phyloP scores from a whole-genome alignment of 2,113 vertebrate species.

The Podarcis cretensis region DNA sequence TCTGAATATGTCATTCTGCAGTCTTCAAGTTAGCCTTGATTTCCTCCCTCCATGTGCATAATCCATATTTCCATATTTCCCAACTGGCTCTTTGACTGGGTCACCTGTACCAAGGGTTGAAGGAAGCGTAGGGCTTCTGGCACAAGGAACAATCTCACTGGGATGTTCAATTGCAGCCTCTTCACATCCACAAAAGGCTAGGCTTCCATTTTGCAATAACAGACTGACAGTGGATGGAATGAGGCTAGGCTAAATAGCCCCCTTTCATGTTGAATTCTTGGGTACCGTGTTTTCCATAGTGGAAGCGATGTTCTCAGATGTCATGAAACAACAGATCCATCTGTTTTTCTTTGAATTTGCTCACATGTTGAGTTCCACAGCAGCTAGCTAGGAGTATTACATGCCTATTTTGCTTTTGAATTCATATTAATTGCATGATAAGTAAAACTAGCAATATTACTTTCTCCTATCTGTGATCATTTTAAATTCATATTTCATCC shows the following conservation, averaged over 20 bases:
- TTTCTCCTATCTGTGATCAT: constrained; percentile 9
- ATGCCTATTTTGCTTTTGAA: background rate
- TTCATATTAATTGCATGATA: background rate
- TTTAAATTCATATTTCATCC: background rate
- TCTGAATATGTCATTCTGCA: background rate
- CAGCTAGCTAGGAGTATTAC: background rate
- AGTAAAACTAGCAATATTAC: background rate
- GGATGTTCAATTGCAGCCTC: background rate
- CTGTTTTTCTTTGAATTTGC: background rate
- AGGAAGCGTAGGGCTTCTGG: background rate
- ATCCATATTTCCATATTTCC: background rate
- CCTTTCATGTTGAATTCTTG: background rate
- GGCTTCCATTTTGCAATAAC: background rate
- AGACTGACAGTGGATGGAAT: background rate
- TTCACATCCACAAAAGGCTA: background rate
- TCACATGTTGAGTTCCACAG: background rate
- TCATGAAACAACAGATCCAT: background rate
- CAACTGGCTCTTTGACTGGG: background rate
- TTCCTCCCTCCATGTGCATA: background rate
- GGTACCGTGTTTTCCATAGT: background rate
- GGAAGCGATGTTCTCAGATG: constrained; percentile 5
- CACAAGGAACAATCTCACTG: background rate
- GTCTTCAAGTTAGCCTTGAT: background rate
- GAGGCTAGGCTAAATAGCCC: background rate
- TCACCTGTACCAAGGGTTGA: background rate